These are phyloP conservation scores for Oscheius sp. DNA, from an alignment of 2,888 invertebrate species.

Conservation along the genomic window DNA sequence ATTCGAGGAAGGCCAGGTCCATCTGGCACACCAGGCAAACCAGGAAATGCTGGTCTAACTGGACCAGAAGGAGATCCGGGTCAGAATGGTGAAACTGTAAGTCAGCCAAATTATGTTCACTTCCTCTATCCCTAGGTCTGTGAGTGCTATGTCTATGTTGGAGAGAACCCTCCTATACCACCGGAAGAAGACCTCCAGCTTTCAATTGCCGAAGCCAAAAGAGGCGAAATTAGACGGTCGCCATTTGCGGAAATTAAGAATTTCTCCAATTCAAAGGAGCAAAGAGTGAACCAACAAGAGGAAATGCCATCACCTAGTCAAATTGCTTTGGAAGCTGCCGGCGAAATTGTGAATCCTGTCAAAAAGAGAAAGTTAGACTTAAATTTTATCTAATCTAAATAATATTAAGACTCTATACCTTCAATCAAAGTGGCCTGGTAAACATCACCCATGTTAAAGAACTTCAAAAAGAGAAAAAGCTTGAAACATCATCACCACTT, in stretches of 20 bases:
- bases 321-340: neutral
- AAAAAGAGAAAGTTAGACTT: neutral
- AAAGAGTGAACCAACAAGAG: too few species aligned
- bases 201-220: neutral
- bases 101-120: neutral
- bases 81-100: neutral
- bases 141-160: conserved; percentile 4
- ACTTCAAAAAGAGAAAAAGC: neutral
- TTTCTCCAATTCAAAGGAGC: neutral
- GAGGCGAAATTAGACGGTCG: neutral
- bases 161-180: neutral
- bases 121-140: neutral
- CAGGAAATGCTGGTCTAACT: neutral
- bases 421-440: neutral
- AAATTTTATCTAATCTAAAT: neutral
- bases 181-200: neutral
- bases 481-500: too few species aligned
- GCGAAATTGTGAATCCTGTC: neutral
- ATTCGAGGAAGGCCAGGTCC: neutral
- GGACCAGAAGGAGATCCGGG: neutral
- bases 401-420: neutral
- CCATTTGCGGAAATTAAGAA: neutral
- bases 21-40: conserved; percentile 1
- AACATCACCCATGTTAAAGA: neutral
- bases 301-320: neutral